Evolutionary conservation across 2,888 invertebrate genomes (phyloP).

Genomic region (Ichneumoninae sp.): DNA sequence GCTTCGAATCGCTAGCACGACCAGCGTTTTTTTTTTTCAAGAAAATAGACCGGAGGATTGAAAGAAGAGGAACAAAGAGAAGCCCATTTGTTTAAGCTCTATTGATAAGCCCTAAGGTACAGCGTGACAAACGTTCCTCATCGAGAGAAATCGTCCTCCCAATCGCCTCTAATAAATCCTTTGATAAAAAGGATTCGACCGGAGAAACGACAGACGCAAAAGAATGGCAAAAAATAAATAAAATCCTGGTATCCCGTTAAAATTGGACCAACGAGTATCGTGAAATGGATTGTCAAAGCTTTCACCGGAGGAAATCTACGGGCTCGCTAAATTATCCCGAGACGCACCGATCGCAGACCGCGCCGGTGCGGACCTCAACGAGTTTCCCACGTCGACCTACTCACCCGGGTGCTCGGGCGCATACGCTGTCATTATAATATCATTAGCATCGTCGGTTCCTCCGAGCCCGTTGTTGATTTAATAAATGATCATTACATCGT

Average conservation of each 20-base stretch:
- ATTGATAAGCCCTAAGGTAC: background rate
- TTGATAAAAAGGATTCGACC: conserved; percentile 2
- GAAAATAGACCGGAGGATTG: background rate
- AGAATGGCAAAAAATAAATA: background rate
- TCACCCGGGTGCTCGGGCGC: background rate
- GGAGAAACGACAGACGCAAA: background rate
- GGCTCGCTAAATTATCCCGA: background rate
- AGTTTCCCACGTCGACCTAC: conserved; percentile 29
- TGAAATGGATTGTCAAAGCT: background rate
- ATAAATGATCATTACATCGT: conserved; percentile 33
- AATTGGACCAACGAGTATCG: background rate
- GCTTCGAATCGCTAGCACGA: background rate
- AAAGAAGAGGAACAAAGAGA: background rate
- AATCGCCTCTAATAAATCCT: background rate
- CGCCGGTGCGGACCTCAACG: background rate
- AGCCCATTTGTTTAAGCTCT: background rate
- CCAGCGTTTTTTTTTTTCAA: background rate
- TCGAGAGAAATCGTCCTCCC: background rate
- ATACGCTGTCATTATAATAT: conserved; percentile 39
- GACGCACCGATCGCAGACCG: background rate
- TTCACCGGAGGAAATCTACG: background rate
- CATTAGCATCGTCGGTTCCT: conserved; percentile 28
- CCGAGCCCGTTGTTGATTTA: conserved; percentile 18
- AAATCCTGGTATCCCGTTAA: background rate
- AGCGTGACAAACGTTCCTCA: background rate